These are phyloP conservation scores for Euclidia mi DNA, from an alignment of 2,888 invertebrate genomes.

Conservation along the genomic window DNA sequence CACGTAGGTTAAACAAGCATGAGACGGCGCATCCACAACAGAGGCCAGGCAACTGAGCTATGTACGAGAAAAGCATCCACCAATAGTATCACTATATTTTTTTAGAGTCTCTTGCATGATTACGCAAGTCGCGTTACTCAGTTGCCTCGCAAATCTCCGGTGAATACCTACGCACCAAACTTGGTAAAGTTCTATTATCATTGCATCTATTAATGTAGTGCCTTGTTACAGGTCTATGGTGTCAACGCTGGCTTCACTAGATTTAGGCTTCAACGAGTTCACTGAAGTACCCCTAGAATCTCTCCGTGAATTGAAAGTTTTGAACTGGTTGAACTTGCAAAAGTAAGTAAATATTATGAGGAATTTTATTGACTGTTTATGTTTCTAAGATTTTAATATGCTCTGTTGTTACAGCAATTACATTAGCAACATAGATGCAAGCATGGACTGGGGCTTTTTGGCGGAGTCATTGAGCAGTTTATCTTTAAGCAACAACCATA, in stretches of 20 bases:
- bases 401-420: conserved; percentile 91
- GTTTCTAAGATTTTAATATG: neutral
- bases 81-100: no score
- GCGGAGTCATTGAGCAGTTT: conserved; percentile 92
- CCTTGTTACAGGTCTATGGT: conserved; percentile 91
- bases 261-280: conserved; percentile 93
- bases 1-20: conserved; percentile 89
- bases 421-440: conserved; percentile 79
- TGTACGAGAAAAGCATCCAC: no score
- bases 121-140: no score
- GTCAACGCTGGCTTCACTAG: conserved; percentile 93
- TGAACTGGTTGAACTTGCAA: conserved; percentile 94
- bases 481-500: conserved; percentile 94
- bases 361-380: neutral
- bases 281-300: conserved; percentile 92
- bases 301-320: conserved; percentile 90
- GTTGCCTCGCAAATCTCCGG: no score
- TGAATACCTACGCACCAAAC: no score
- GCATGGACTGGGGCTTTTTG: conserved; percentile 92
- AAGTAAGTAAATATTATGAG: conserved; percentile 87
- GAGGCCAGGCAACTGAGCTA: no score
- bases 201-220: neutral
- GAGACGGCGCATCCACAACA: no score
- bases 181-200: neutral
- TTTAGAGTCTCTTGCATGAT: no score